Evolutionary conservation across 2,113 vertebrate genomes (phyloP).

Genomic region (Kobus ellipsiprymnus): DNA sequence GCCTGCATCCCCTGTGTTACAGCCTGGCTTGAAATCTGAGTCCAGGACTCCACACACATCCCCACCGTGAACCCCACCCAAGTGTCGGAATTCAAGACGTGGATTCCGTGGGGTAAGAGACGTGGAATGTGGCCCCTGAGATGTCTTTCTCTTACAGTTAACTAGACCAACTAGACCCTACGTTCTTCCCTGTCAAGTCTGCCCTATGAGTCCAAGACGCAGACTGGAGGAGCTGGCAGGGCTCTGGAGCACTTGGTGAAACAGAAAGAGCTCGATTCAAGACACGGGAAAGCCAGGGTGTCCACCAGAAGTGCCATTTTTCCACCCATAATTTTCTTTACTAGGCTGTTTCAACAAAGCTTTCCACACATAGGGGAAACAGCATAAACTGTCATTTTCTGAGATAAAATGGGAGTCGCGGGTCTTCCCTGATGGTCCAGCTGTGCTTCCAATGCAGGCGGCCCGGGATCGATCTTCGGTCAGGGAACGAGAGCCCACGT

Average conservation of each 20-base stretch:
- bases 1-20: background rate
- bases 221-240: too few relatives aligned
- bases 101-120: background rate
- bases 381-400: background rate
- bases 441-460: background rate
- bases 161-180: background rate
- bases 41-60: background rate
- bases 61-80: background rate
- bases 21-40: background rate
- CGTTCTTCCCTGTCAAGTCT: fast-evolving
- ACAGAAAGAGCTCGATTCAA: background rate
- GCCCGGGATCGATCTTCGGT: fast-evolving
- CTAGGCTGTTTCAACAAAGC: fast-evolving
- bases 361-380: background rate
- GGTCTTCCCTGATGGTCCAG: background rate
- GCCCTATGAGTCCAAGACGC: background rate
- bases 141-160: fast-evolving
- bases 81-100: background rate
- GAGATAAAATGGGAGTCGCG: background rate
- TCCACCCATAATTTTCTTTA: background rate
- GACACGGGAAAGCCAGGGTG: fast-evolving
- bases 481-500: fast-evolving
- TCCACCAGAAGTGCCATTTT: background rate
- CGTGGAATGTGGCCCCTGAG: fast-evolving
- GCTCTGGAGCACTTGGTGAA: fast-evolving